Percentiles rank a stretch among this genome's conserved stretches.
phyloP scores from a whole-genome alignment of 2,113 vertebrate species.

The Heterocephalus glaber region DNA sequence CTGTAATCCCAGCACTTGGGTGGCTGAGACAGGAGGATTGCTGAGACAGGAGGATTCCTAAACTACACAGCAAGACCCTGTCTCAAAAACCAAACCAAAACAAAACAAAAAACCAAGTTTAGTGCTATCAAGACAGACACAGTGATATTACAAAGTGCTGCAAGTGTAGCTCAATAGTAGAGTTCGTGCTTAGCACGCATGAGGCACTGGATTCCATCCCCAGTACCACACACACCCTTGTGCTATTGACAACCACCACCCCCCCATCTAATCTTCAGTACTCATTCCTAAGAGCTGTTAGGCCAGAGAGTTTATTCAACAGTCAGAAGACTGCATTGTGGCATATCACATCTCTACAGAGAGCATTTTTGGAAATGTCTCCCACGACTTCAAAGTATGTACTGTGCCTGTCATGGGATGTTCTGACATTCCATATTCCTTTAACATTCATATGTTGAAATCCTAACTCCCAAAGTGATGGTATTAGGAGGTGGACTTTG shows the following conservation, averaged over 20 bases:
- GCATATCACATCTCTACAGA: neutral
- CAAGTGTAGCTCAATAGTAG: neutral
- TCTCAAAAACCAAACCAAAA: neutral
- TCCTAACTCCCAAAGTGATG: neutral
- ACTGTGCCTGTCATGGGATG: neutral
- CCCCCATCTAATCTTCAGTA: neutral
- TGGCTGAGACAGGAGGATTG: neutral
- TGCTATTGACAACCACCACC: neutral
- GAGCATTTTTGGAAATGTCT: conserved; percentile 38
- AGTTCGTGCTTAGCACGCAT: neutral
- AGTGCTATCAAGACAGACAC: neutral
- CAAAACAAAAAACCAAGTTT: neutral
- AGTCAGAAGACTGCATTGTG: neutral
- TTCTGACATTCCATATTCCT: neutral
- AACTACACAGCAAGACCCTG: neutral
- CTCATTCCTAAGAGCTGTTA: conserved; percentile 23
- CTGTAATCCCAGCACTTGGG: neutral
- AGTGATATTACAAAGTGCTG: conserved; percentile 2
- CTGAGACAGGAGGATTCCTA: neutral
- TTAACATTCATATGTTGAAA: neutral
- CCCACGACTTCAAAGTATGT: neutral
- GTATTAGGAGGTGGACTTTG: neutral
- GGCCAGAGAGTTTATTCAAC: neutral
- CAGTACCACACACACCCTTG: neutral
- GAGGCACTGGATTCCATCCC: neutral